phyloP scores from a whole-genome alignment of 1,140 invertebrate species.

The Habropoda laboriosa region DNA sequence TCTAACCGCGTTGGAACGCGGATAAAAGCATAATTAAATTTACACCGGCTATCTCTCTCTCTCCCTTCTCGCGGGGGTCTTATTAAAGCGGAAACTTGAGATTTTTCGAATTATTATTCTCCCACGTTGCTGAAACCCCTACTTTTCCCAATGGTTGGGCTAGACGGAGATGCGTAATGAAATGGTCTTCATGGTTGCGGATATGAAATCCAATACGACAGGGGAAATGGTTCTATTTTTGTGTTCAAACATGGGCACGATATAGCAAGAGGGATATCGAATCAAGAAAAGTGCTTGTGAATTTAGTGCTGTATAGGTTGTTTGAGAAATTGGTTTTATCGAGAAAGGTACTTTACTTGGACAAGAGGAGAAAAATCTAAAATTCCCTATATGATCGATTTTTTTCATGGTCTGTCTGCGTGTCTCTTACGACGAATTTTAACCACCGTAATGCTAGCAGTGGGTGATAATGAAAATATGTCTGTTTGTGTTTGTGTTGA shows the following conservation, averaged over 20 bases:
- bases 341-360: too few species aligned
- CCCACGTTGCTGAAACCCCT: too few species aligned
- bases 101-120: background rate
- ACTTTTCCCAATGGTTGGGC: too few species aligned
- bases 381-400: background rate
- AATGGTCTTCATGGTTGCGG: constrained; percentile 10
- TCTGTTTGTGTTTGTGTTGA: too few species aligned
- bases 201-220: constrained; percentile 37
- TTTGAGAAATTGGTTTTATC: constrained; percentile 23
- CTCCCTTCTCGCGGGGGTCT: too few species aligned
- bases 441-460: background rate
- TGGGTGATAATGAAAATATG: too few species aligned
- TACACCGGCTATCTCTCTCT: too few species aligned
- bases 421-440: too few species aligned
- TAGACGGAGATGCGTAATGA: constrained; percentile 15
- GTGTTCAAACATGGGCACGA: constrained; percentile 24
- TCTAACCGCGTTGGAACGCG: background rate
- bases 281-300: constrained; percentile 34
- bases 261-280: constrained; percentile 1
- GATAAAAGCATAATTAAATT: constrained; percentile 46
- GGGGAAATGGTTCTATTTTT: constrained; percentile 30
- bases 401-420: background rate
- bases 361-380: background rate
- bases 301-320: constrained; percentile 21
- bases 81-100: background rate